Evolutionary conservation across 1,140 invertebrate species (phyloP), one percentile per base, ranked within the genome.

Genomic region (Rhynchophorus ferrugineus): DNA sequence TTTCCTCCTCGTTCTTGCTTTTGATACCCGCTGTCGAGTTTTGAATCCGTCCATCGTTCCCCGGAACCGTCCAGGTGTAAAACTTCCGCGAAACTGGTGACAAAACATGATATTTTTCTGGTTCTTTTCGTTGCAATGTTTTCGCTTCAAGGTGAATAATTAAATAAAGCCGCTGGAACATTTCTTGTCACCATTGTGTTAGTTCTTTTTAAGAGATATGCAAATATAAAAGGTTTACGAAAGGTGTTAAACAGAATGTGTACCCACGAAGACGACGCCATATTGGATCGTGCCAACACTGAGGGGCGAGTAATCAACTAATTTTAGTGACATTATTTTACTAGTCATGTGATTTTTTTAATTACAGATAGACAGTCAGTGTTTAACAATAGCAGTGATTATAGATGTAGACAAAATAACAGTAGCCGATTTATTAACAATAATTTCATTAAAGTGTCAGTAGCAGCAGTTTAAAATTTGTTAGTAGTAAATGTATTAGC

Each of bases 301-400:
- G 54, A 64, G 59, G 63, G 65, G 65, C 64, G 65, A 67, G 65
- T 67, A 67, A 67, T 56, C 56, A 57, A 59, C 57, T 64, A 62
- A 61, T 63, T 58, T 54, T 63, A 61, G 55, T 57, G 51, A 54
- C 58, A 57, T 60, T 55, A 55, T 50, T 54, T 41, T 20, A 38
- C 13, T 22, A 67, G 65, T 67, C 61, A 65, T 65, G 62, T 66
- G 64, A 62, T 39, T 24, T 54, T n/a, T n/a, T 36, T 61, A 55
- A 41, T 47, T 46, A 20, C 34, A 29, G 37, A 52, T 52, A 50
- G 49, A 59, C 59, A 59, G 51, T 60, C 47, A 52, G 50, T 65
- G 61, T 66, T 65, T 63, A 64, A 62, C 60, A 42, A 59, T 64
- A 64, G 60, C 54, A 11, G 56, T 58, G 58, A 54, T n/a, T n/a